Base-by-base conservation (phyloP, 2,113 vertebrate genomes). In the Anguilla rostrata region DNA sequence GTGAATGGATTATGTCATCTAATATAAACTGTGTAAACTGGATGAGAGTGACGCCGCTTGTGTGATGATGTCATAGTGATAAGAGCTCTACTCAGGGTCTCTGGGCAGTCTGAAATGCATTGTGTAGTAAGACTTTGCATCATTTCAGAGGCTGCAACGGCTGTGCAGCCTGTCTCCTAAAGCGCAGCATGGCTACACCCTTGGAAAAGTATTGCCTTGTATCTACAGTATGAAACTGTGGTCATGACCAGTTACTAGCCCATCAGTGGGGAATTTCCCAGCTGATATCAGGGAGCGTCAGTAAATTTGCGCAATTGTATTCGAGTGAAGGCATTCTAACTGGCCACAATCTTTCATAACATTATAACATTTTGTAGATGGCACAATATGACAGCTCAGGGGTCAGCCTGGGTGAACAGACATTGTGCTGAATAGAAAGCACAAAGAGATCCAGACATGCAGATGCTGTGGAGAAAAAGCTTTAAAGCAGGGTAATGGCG, bases 401-500 rank as follows among this genome's bases (percentile, higher is more conserved):
- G 34, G 41, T 34, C 81, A 82, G 81, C 43, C 4, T 26, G 49
- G 46, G 43, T 49, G 40, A 46, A 49, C 14, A 39, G 12, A 18
- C 5, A 39, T 78, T 39, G 11, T 34, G 3, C 84, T 40, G 39
- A 81, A 81, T 66, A 18, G 71, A 84, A 83, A 18, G 22, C 40
- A 75, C 15, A n/a, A 57, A 39, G 20, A 63, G 57, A 84, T 39
- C 34, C n/a, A 63, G 39, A 39, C 16, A 46, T 34, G 22, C 9
- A 14, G 41, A 41, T 41, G 34, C 8, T 15, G 29, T 57, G 46
- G 29, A 11, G 22, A 86, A 34, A 63, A 82, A 20, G 20, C 5
- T 39, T 86, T 86, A 66, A 5, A 86, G n/a, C 53, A 39, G 78
- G 80, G 22, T 86, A 82, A 63, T 60, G 53, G 20, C 22, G 49